phyloP scores from a whole-genome alignment of 2,113 vertebrate species.

The Uria lomvia region DNA sequence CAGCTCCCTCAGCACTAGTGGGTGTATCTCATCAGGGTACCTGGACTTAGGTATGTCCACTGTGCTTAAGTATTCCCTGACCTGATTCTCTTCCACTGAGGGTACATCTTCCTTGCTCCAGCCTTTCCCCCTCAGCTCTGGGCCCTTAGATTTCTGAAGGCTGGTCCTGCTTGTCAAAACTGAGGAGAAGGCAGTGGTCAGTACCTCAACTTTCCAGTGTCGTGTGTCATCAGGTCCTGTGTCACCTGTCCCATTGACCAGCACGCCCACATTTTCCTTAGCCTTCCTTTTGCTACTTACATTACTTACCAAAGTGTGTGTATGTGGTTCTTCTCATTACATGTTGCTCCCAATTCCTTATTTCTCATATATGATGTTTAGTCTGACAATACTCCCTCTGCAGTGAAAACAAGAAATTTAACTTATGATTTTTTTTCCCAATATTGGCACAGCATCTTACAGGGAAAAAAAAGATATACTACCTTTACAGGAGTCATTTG shows the following conservation, averaged over 20 bases:
- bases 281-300: background rate
- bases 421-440: background rate
- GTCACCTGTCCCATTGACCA: background rate
- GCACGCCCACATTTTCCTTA: background rate
- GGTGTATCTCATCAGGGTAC: background rate
- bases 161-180: background rate
- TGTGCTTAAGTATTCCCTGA: background rate
- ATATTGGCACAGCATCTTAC: background rate
- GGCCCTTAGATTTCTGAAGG: background rate
- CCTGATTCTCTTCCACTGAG: background rate
- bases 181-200: background rate
- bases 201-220: background rate
- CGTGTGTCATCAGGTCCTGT: background rate
- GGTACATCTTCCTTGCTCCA: background rate
- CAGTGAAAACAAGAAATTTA: background rate
- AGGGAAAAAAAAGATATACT: background rate
- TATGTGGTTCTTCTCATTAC: background rate
- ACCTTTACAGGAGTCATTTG: background rate
- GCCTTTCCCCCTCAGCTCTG: background rate
- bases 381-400: background rate
- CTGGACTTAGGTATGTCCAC: background rate
- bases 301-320: background rate
- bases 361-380: background rate
- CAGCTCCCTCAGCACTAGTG: background rate
- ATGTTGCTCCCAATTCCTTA: background rate